These are phyloP conservation scores for Drosophila parabipectinata DNA, from an alignment of 1,140 invertebrate species.

Conservation along the genomic window DNA sequence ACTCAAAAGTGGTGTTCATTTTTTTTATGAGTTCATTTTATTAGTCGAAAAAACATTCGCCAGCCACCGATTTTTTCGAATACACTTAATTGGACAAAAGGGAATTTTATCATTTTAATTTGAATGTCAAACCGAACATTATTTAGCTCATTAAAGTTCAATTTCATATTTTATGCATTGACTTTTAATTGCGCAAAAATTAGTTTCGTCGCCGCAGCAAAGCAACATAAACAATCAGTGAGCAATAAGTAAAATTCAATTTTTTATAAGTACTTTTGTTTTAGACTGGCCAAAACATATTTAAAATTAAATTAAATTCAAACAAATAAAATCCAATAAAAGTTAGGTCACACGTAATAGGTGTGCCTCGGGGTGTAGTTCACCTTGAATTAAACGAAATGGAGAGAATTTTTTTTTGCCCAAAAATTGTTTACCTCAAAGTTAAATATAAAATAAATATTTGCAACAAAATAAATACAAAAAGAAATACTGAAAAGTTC, in stretches of 20 bases:
- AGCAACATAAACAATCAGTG: slow-evolving; percentile 27
- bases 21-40: slow-evolving; percentile 17
- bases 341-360: slow-evolving; percentile 23
- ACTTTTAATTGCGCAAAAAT: slow-evolving; percentile 27
- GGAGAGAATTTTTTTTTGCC: slow-evolving; percentile 14
- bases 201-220: slow-evolving; percentile 20
- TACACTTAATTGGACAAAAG: background rate
- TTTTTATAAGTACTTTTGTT: slow-evolving; percentile 1
- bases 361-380: background rate
- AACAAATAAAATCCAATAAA: slow-evolving; percentile 42
- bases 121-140: slow-evolving; percentile 10
- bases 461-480: slow-evolving; percentile 56
- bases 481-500: slow-evolving; percentile 44
- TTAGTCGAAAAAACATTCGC: slow-evolving; percentile 2
- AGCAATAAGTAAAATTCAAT: slow-evolving; percentile 5
- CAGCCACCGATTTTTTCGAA: background rate
- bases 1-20: background rate
- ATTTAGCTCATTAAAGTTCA: slow-evolving; percentile 19
- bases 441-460: slow-evolving; percentile 60
- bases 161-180: slow-evolving; percentile 43
- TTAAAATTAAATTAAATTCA: slow-evolving; percentile 12
- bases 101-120: background rate
- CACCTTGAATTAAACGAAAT: background rate
- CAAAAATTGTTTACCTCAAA: slow-evolving; percentile 52
- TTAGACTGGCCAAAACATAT: slow-evolving; percentile 19